Base-by-base conservation (phyloP, 2,888 invertebrate genomes). In the Bombylius major region DNA sequence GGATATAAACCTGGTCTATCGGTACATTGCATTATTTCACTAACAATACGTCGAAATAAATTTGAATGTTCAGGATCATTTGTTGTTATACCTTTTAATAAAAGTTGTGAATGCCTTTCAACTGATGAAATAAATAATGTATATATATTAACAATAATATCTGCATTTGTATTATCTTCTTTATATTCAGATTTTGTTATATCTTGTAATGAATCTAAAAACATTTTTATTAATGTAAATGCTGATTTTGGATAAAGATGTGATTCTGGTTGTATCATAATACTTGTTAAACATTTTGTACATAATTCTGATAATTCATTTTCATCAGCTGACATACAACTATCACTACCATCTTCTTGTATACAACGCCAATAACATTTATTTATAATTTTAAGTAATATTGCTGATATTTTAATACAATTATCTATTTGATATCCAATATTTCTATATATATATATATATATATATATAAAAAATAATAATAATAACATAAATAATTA, bases 1-100 rank as follows among this genome's bases (percentile, higher is more conserved):
- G 94, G 94, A 75, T 89, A 95, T 62, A 86, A 81, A 0, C 94
- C 94, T 4, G 75, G 82, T 60, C 85, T 82, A 59, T 85, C 84
- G 48, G 90, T 88, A 66, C 91, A 91, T 56, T 84, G 81, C 54
- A 95, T 73, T 59, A 93, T 77, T 56, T 89, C 78, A 59, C 84
- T 80, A 1, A 94, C 79, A 48, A 92, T 69, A 56, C 81, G 77
- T 47, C 67, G 79, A 74, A 45, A 78, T 31, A 82, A 75, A 60
- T 79, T 76, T 31, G 77, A 77, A 42, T 77, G 69, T 47, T 79
- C 76, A 1, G 69, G 67, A 60, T 72, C 70, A 51, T 45, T 51
- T 5, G 69, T 67, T 4, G 69, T 65, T 9, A 71, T 70, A 5
- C 72, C 74, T 50, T 66, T 67, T 5, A 75, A 59, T 11, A 82